Evolutionary conservation across 2,113 vertebrate species (phyloP), one percentile per base, ranked within the genome.

Genomic region (Hypocryptadius cinnamomeus): DNA sequence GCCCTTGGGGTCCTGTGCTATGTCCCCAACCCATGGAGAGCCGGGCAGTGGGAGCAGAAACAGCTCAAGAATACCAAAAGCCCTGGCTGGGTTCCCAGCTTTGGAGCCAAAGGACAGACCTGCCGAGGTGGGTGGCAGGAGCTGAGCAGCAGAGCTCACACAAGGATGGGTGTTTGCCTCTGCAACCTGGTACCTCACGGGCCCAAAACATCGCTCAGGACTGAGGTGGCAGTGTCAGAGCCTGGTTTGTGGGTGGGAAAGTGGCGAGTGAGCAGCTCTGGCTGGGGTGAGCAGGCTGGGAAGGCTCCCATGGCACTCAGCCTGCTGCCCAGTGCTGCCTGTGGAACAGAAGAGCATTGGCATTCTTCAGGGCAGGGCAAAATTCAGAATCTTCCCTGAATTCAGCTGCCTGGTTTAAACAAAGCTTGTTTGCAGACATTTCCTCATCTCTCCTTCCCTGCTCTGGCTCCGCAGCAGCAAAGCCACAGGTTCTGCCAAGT

Each of bases 211-310:
- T 27, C 4, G 18, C 18, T 19, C 39, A 22, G 65, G 61, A n/a
- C 21, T 0, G 15, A 47, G 70, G 15, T 0, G 15, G 66, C 14
- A 21, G 20, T 0, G 0, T 8, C 12, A 17, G 65, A 60, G 74
- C 15, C 42, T 27, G 60, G 37, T 10, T 3, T 78, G 56, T 14
- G 69, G 33, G 42, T 0, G 16, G 42, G 18, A 9, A 22, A 4
- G 53, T 0, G 6, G 37, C 4, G 39, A 56, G 51, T 5, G 8
- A 5, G 3, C 6, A 11, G 59, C 57, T 28, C 21, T 73, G 71
- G 18, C 61, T 40, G 4, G 35, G 4, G 2, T 2, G 51, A 37
- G 22, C 40, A 5, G n/a, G 37, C 79, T 27, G 53, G 80, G 44
- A 44, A 6, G 5, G 15, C 30, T 44, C 16, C 45, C 12, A 0